Evolutionary conservation across 2,797 vertebrate genomes (phyloP).

Genomic region (Centroberyx gerrardi): DNA sequence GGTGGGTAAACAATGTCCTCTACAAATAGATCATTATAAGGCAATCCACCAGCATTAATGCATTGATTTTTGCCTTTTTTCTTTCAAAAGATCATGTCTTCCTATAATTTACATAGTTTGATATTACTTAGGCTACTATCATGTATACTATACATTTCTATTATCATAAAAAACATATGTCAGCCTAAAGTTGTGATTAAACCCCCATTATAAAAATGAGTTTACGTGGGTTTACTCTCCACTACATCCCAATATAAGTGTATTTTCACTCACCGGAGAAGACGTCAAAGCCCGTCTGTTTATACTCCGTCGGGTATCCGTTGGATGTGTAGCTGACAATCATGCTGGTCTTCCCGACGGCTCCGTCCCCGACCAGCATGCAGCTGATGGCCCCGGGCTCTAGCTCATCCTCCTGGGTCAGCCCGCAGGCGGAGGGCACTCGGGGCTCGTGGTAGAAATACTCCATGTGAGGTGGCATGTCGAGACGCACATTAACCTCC

Average conservation of each 20-base stretch:
- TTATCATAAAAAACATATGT: too few species aligned
- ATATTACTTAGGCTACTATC: too few species aligned
- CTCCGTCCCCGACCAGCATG: conserved; percentile 96
- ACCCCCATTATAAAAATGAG: too few species aligned
- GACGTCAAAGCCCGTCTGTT: conserved; percentile 95
- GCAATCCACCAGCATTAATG: too few species aligned
- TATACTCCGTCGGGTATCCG: conserved; percentile 95
- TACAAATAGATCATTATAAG: too few species aligned
- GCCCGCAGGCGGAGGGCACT: conserved; percentile 80
- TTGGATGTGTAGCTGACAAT: conserved; percentile 97
- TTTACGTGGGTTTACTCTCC: too few species aligned
- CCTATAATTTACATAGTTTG: too few species aligned
- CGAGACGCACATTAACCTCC: conserved; percentile 62
- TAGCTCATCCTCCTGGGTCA: conserved; percentile 82
- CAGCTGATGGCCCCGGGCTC: conserved; percentile 93
- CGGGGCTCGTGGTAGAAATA: conserved; percentile 87
- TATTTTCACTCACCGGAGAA: conserved; percentile 89
- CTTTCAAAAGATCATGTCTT: too few species aligned
- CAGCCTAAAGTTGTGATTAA: too few species aligned
- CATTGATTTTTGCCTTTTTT: too few species aligned
- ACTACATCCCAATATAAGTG: neutral
- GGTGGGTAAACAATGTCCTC: too few species aligned
- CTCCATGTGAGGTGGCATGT: conserved; percentile 94
- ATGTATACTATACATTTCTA: too few species aligned
- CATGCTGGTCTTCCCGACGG: conserved; percentile 97